Evolutionary conservation across 2,797 vertebrate genomes (phyloP), one percentile per base, ranked within the genome.

Genomic region (Smutsia gigantea): DNA sequence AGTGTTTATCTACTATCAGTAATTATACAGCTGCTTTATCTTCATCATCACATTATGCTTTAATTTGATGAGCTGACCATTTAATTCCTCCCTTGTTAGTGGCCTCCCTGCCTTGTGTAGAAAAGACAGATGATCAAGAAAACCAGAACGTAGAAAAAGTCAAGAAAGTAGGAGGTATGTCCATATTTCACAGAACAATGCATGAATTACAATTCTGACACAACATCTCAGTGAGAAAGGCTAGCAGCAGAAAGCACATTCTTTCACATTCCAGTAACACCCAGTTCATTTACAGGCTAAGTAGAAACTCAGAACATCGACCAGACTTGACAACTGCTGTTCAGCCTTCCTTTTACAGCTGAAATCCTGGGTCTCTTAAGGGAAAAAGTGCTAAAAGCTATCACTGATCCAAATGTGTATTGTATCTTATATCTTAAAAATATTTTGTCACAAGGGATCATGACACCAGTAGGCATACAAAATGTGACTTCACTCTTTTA

Each of bases 61-160:
- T 88, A 57, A 82, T 49, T 90, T 93, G 83, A 82, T 87, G 96
- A 87, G 17, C 21, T 90, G 69, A 63, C 53, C 87, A 77, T 87
- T 95, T 94, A 87, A 96, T 85, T 94, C 63, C 51, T 72, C 49
- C 19, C 72, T 72, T 86, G 37, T 89, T 94, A 85, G 72, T 17
- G 57, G 51, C 63, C 61, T 72, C 19, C 49, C 29, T 86, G 31
- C 42, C 79, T 95, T 83, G 18, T 63, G 19, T 53, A 83, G 37
- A n/a, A 94, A 96, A 95, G 64, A 93, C 46, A 85, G 85, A 94
- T 93, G 53, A 77, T n/a, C 34, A 55, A 89, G 18, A 61, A 63
- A 86, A 92, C 72, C 29, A 91, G 64, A 90, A 71, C 55, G 37
- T 21, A 57, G 46, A 66, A 93, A 90, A 95, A 79, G 57, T 86